Base-by-base conservation (phyloP, 2,113 vertebrate genomes). In the Paracanthobrama guichenoti region DNA sequence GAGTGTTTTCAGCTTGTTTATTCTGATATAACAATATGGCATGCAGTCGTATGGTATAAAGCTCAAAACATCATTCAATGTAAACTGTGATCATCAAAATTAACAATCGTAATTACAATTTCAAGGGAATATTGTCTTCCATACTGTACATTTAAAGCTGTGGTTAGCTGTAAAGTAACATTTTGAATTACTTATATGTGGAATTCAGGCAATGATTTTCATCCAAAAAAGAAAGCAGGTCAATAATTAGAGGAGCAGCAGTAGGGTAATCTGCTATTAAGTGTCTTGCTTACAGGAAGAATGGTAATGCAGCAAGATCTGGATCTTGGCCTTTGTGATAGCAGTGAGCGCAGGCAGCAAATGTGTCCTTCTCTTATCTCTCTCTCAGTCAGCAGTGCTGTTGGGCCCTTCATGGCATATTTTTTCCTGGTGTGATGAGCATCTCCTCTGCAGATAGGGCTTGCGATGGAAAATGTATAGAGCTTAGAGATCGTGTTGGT, bases 401-500 rank as follows among this genome's bases (percentile, higher is more conserved):
- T 26, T 46, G 3, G 59, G 50, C 44, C 59, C 46, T 35, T 84
- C 48, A 79, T 48, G 42, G 66, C 64, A 55, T 55, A 28, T 78
- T 55, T 71, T 76, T 82, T 85, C 85, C 84, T 76, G 31, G 28
- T 50, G 20, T 48, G 80, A 80, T 87, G 53, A 89, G 66, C 44
- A 80, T 48, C 35, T 84, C 71, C 28, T 57, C n/a, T 48, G 62
- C 84, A 86, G 24, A 69, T 86, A 84, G 76, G 89, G 62, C 79
- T 78, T 48, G 18, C 59, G 50, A 88, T 91, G 86, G 91, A 91
- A 91, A 88, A 93, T 91, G 76, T 79, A 92, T 88, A 83, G 69
- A 39, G 64, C 55, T 64, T 20, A 35, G 11, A 62, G 57, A 26
- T 62, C 7, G 24, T 42, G 20, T 35, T 83, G 50, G 35, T 5